Evolutionary conservation across 2,113 vertebrate species (phyloP), one percentile per base, ranked within the genome.

Genomic region (Trichechus manatus): DNA sequence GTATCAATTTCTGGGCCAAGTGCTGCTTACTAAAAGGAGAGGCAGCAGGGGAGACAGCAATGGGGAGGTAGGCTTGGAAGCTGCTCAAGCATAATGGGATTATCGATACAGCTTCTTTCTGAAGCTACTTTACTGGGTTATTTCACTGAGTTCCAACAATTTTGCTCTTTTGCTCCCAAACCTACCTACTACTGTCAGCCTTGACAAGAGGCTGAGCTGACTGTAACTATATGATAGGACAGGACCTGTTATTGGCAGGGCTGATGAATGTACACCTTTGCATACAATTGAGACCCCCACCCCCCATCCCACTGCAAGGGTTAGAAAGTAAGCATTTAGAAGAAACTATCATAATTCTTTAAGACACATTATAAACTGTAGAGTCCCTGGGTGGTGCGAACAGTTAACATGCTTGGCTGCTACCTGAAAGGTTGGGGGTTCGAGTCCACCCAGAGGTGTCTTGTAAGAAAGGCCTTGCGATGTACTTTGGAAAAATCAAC

Each of bases 211-310:
- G n/a, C 15, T 95, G 80, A 93, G 93, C 36, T 53, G 91, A 36
- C 89, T 94, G 82, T 93, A 96, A 97, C 96, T 94, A 97, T 80
- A 91, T 90, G 97, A 5, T 63, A 80, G 97, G 93, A 91, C 95
- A 96, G 93, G 91, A 77, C 91, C 97, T 78, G 79, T 36, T 39
- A 29, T 6, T 91, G 61, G 96, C 0, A 95, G 66, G 42, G 70
- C 77, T 96, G 94, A 96, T 92, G 87, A 87, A 96, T 36, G 56
- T 39, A 96, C 66, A 87, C 61, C 90, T 56, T 14, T 63, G 87
- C 79, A 87, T 27, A 70, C 90, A n/a, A 75, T 47, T 50, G 94
- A 95, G 78, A 25, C 66, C 39, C 39, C 33, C 29, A 70, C 33
- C 14, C 68, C 47, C 27, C 68, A 17, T 3, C 27, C 68, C 27